These are phyloP conservation scores for Chironomus tentans DNA, from an alignment of 2,888 invertebrate species.

Conservation along the genomic window DNA sequence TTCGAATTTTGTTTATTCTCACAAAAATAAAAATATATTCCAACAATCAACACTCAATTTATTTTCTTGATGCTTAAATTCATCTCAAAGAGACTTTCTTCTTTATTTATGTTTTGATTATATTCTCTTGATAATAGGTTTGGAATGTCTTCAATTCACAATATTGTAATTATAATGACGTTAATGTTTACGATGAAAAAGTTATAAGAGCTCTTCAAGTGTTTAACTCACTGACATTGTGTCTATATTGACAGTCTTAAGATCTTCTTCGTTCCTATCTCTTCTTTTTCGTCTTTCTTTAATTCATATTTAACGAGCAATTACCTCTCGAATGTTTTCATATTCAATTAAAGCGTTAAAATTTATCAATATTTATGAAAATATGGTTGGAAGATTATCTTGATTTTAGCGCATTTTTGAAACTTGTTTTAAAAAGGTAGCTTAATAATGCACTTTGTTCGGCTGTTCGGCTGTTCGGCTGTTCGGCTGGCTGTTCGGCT, in stretches of 20 bases:
- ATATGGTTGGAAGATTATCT: too few species aligned
- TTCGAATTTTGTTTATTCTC: too few species aligned
- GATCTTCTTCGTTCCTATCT: neutral
- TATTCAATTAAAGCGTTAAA: neutral
- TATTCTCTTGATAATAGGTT: too few species aligned
- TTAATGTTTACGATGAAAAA: too few species aligned
- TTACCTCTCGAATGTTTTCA: neutral
- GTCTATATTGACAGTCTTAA: neutral
- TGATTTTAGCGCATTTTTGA: too few species aligned
- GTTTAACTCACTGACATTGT: neutral
- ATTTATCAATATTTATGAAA: neutral
- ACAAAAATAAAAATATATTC: neutral
- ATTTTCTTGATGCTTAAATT: neutral
- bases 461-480: too few species aligned
- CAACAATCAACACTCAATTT: neutral
- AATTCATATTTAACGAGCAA: conserved; percentile 10
- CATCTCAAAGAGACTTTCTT: neutral
- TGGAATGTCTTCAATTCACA: too few species aligned
- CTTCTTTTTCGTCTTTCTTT: neutral
- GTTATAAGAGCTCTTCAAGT: neutral
- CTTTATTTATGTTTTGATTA: too few species aligned
- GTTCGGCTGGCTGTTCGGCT: too few species aligned
- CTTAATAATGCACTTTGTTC: too few species aligned
- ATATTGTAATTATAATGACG: too few species aligned
- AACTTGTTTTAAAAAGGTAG: too few species aligned